Percentiles rank a stretch among this genome's conserved stretches.
Conservation (phyloP, 2,888 invertebrate species). For the Trimorus sp. region DNA sequence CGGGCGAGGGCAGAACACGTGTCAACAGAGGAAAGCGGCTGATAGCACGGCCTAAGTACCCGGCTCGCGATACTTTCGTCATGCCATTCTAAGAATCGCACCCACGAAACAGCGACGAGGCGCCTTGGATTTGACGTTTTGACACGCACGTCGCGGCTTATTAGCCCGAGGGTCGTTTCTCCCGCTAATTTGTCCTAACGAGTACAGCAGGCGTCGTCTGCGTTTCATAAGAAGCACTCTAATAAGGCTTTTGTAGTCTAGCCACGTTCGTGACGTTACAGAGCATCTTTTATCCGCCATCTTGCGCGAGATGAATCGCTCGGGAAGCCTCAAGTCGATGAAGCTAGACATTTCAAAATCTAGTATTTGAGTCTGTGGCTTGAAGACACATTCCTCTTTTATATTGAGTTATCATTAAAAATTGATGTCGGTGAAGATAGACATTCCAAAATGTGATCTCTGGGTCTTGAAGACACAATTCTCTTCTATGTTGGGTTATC, state of each 20-base stretch:
- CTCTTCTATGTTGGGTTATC: too few relatives aligned
- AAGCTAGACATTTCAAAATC: too few relatives aligned
- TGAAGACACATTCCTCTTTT: too few relatives aligned
- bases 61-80: slow-evolving; percentile 54
- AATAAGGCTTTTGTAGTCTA: slow-evolving; percentile 70
- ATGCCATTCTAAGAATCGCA: slow-evolving; percentile 57
- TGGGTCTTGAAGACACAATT: too few relatives aligned
- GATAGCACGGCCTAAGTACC: slow-evolving; percentile 48
- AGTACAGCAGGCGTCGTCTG: slow-evolving; percentile 69
- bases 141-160: slow-evolving; percentile 73
- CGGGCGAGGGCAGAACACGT: slow-evolving; percentile 8
- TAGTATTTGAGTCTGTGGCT: too few relatives aligned
- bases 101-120: slow-evolving; percentile 59
- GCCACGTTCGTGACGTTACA: slow-evolving; percentile 56
- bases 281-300: slow-evolving; percentile 29
- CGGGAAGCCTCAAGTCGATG: too few relatives aligned
- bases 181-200: slow-evolving; percentile 75
- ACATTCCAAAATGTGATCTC: too few relatives aligned
- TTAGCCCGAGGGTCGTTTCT: slow-evolving; percentile 72
- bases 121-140: slow-evolving; percentile 71
- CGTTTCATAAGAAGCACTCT: slow-evolving; percentile 69
- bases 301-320: background rate
- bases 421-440: too few relatives aligned
- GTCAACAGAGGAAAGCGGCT: slow-evolving; percentile 16
- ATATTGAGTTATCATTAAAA: too few relatives aligned